These are phyloP conservation scores for Ovibos moschatus DNA, from an alignment of 2,113 vertebrate species.

Conservation along the genomic window DNA sequence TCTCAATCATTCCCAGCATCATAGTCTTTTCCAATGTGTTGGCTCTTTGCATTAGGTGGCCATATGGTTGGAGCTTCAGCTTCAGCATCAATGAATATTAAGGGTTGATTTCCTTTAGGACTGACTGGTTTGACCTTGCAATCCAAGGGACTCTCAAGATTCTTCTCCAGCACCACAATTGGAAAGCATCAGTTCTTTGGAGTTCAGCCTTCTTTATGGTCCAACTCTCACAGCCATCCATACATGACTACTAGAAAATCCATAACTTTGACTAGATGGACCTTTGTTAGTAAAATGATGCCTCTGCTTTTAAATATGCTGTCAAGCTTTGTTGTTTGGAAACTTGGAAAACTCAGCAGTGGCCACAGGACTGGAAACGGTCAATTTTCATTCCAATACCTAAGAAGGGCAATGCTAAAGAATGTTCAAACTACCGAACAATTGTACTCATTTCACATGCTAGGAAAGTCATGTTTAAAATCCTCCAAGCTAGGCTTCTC, in stretches of 20 bases:
- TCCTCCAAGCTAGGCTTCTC: background rate
- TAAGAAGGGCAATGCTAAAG: background rate
- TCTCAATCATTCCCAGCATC: background rate
- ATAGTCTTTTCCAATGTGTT: background rate
- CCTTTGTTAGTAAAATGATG: background rate
- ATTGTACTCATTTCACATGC: background rate
- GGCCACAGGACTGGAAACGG: background rate
- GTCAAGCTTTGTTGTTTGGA: background rate
- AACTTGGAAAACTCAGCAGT: background rate
- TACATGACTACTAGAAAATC: background rate
- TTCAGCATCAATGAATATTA: background rate
- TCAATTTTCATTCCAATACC: background rate
- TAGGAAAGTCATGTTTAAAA: background rate
- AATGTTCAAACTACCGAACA: background rate
- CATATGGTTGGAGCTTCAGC: background rate
- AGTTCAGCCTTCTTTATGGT: background rate
- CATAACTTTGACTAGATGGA: background rate
- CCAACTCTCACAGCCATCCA: background rate
- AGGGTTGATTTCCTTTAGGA: background rate
- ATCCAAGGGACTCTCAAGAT: background rate
- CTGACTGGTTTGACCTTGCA: background rate
- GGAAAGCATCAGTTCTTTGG: background rate
- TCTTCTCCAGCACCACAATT: background rate
- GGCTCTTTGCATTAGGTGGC: background rate
- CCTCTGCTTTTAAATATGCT: background rate